These are phyloP conservation scores for Myotis findleyi DNA, from an alignment of 2,797 vertebrate species.

Conservation along the genomic window DNA sequence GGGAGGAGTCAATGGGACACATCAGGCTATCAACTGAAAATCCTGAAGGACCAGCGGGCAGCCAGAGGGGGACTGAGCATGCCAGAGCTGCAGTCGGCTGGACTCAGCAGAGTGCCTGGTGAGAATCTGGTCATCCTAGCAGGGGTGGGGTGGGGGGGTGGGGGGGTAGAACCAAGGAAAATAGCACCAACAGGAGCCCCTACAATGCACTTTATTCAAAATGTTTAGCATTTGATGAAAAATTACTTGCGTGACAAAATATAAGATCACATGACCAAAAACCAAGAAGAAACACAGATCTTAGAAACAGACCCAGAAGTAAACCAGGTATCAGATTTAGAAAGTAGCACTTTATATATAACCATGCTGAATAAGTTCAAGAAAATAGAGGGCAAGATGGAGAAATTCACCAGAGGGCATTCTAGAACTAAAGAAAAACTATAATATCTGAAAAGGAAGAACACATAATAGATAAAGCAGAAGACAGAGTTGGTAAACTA, in stretches of 20 bases:
- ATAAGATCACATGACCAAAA: neutral
- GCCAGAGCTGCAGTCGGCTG: neutral
- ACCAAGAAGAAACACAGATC: neutral
- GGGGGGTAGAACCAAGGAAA: neutral
- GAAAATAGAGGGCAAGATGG: neutral
- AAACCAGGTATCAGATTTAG: neutral
- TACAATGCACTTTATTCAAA: neutral
- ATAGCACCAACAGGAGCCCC: too few relatives aligned
- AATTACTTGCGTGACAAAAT: neutral
- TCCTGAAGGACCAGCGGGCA: neutral
- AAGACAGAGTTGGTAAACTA: neutral
- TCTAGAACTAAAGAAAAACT: neutral
- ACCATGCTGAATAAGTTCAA: neutral
- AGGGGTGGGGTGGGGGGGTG: too few relatives aligned
- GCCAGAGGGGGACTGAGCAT: neutral
- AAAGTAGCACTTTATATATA: neutral
- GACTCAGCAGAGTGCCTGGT: neutral
- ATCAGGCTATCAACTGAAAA: neutral
- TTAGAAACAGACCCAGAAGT: neutral
- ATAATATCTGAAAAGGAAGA: neutral
- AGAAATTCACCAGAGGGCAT: neutral
- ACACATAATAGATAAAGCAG: neutral
- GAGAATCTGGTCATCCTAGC: neutral
- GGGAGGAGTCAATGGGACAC: neutral
- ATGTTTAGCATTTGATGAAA: neutral